Conservation (phyloP, 2,888 invertebrate species). For the Trachelus troglodyta region DNA sequence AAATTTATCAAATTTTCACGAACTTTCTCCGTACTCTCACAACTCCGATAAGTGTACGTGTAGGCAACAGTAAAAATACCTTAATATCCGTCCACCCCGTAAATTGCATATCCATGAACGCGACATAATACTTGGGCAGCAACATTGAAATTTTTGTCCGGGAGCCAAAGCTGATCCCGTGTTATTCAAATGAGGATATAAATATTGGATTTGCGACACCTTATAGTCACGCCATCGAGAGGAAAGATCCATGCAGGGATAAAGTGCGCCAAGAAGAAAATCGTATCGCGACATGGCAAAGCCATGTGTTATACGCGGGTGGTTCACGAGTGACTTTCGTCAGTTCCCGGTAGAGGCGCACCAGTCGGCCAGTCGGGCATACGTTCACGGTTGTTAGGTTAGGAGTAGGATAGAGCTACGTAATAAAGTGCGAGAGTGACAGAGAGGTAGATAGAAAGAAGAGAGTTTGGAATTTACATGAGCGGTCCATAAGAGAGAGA, state of each 20-base stretch:
- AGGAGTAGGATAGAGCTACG: neutral
- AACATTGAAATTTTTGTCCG: neutral
- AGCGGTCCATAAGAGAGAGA: neutral
- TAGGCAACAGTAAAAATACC: neutral
- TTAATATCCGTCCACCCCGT: neutral
- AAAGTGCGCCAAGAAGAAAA: slow-evolving; percentile 42
- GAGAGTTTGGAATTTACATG: neutral
- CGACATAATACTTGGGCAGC: neutral
- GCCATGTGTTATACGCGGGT: slow-evolving; percentile 26
- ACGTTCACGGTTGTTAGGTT: neutral
- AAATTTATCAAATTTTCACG: too few relatives aligned
- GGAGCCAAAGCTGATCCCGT: neutral
- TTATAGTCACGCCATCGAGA: slow-evolving; percentile 41
- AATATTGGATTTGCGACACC: slow-evolving; percentile 33
- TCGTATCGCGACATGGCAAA: slow-evolving; percentile 48
- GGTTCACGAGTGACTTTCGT: slow-evolving; percentile 26
- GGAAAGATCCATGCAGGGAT: slow-evolving; percentile 43
- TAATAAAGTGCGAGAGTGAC: neutral
- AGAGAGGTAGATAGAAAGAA: neutral
- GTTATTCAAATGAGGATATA: neutral
- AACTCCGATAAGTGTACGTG: too few relatives aligned
- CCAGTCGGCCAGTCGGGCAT: neutral
- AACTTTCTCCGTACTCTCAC: neutral
- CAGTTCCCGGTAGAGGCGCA: slow-evolving; percentile 5
- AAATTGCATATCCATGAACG: neutral